phyloP scores from a whole-genome alignment of 1,140 invertebrate genomes.

The Chironomus tepperi region DNA sequence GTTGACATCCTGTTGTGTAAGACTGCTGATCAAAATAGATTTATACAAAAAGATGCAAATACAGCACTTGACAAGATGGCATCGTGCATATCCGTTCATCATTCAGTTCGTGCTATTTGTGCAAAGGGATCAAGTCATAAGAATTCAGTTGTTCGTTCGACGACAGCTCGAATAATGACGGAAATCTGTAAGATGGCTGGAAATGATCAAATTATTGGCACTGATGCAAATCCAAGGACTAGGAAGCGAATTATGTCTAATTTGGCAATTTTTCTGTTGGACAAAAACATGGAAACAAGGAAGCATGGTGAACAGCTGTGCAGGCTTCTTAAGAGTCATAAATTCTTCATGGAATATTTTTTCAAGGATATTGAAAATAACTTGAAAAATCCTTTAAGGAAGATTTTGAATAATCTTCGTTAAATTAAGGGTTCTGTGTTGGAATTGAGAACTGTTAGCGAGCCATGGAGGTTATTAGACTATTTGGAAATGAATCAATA shows the following conservation, averaged over 20 bases:
- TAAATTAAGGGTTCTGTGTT: too few relatives aligned
- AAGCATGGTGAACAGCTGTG: not conserved
- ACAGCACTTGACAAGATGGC: slow-evolving; percentile 50
- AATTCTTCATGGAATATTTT: slow-evolving; percentile 8
- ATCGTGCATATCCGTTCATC: slow-evolving; percentile 42
- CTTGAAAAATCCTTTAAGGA: not conserved
- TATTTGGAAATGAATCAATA: too few relatives aligned
- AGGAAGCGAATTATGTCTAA: not conserved
- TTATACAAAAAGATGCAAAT: slow-evolving; percentile 56
- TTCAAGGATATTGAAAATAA: slow-evolving; percentile 16
- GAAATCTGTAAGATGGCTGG: not conserved
- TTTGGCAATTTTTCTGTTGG: not conserved
- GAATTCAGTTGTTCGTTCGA: not conserved
- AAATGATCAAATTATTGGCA: not conserved
- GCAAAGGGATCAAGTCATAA: slow-evolving; percentile 33
- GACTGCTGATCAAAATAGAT: slow-evolving; percentile 53
- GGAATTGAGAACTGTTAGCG: too few relatives aligned
- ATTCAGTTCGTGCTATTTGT: slow-evolving; percentile 35
- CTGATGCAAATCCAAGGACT: slow-evolving; percentile 5
- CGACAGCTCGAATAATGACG: not conserved
- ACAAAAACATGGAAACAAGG: not conserved
- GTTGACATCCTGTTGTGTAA: slow-evolving; percentile 48
- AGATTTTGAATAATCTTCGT: not conserved
- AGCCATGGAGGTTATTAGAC: too few relatives aligned
- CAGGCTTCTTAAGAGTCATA: not conserved